phyloP scores from a whole-genome alignment of 2,888 invertebrate genomes.

The Habroteleia sp. region DNA sequence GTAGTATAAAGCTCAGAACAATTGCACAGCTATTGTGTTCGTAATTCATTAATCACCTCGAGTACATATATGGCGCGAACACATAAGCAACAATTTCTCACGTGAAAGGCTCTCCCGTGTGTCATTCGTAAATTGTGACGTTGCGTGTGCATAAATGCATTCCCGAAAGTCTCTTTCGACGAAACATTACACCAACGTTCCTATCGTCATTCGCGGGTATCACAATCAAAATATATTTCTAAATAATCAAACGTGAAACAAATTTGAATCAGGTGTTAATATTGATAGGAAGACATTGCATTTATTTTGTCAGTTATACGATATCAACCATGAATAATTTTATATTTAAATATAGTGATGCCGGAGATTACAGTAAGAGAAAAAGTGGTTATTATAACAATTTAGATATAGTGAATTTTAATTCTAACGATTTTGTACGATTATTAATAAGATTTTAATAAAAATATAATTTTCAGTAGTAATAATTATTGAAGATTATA shows the following conservation, averaged over 20 bases:
- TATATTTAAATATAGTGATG: too few relatives aligned
- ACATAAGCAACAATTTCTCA: slow-evolving; percentile 54
- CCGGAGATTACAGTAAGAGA: too few relatives aligned
- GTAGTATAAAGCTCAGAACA: slow-evolving; percentile 50
- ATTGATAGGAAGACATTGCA: too few relatives aligned
- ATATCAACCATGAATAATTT: too few relatives aligned
- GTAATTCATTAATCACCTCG: slow-evolving; percentile 62
- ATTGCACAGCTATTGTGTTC: slow-evolving; percentile 57
- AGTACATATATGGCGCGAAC: slow-evolving; percentile 50
- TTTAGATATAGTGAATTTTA: too few relatives aligned
- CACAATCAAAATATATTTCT: neutral
- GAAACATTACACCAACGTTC: neutral
- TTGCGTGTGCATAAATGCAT: slow-evolving; percentile 60
- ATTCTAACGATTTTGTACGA: too few relatives aligned
- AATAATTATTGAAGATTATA: too few relatives aligned
- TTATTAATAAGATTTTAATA: too few relatives aligned
- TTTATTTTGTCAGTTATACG: too few relatives aligned
- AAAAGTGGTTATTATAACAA: too few relatives aligned
- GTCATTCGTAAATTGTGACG: slow-evolving; percentile 51
- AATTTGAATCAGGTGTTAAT: too few relatives aligned
- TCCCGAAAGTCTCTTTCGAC: slow-evolving; percentile 20
- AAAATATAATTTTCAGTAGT: too few relatives aligned
- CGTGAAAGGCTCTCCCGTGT: slow-evolving; percentile 53
- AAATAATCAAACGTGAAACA: neutral
- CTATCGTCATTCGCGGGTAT: neutral